Evolutionary conservation across 2,888 invertebrate species (phyloP).

Genomic region (Lamproptera curius): DNA sequence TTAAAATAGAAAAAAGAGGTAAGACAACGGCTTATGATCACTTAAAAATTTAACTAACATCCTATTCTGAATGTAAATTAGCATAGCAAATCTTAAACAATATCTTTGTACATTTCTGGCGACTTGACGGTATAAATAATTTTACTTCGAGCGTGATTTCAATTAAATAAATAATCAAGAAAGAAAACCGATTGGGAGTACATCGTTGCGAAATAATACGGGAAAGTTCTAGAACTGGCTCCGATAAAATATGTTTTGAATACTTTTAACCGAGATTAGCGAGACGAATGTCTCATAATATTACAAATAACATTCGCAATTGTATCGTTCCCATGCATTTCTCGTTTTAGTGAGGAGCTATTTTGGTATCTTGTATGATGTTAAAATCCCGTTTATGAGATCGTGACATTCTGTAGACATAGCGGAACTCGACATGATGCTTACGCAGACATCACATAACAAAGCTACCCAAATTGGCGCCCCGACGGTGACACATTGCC

Average conservation of each 20-base stretch:
- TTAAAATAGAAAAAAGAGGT: conserved; percentile 31
- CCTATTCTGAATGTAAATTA: no score
- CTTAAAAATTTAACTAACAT: conserved; percentile 42
- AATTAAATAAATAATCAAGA: no score
- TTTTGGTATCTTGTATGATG: neutral
- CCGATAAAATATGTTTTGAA: no score
- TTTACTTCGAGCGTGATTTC: no score
- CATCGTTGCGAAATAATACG: no score
- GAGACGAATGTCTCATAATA: neutral
- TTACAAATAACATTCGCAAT: neutral
- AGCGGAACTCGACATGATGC: conserved; percentile 35
- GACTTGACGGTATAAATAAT: no score
- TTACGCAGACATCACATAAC: conserved; percentile 61
- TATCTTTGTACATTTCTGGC: no score
- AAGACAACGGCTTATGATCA: conserved; percentile 70
- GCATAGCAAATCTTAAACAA: no score
- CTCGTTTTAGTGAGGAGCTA: neutral
- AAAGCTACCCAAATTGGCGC: conserved; percentile 54
- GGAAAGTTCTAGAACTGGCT: no score
- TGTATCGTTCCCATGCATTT: conserved; percentile 15
- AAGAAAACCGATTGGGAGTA: no score
- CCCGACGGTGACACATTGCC: conserved; percentile 51
- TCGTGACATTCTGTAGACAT: conserved; percentile 5
- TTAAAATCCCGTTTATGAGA: conserved; percentile 5
- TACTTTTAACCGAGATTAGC: no score